phyloP scores from a whole-genome alignment of 2,113 vertebrate species.

The Mormyrus iriodes region DNA sequence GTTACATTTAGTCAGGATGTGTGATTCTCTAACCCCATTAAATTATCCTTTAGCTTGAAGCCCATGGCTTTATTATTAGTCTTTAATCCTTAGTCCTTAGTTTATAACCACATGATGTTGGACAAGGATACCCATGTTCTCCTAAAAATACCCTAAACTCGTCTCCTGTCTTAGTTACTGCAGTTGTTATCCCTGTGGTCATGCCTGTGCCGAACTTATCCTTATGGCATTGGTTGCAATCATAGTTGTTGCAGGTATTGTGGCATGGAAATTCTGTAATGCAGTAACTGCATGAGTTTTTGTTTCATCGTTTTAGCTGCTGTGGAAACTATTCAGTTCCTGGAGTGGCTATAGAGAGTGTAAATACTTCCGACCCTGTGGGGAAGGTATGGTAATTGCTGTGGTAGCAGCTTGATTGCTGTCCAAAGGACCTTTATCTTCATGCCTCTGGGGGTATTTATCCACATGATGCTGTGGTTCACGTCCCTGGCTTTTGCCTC shows the following conservation, averaged over 20 bases:
- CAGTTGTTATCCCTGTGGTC: not conserved
- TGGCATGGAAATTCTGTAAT: not conserved
- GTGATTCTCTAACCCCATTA: not conserved
- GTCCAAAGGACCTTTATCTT: conserved; percentile 51
- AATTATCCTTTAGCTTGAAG: not conserved
- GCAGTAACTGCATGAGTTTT: not conserved
- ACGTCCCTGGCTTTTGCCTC: conserved; percentile 37
- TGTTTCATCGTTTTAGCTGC: not conserved
- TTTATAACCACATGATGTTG: not conserved
- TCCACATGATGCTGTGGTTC: conserved; percentile 60
- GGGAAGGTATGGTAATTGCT: not conserved
- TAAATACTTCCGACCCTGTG: not conserved
- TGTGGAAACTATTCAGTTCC: not conserved
- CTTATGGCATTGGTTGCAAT: not conserved
- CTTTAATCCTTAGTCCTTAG: not conserved
- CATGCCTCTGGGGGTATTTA: conserved; percentile 52
- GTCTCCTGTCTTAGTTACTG: not conserved
- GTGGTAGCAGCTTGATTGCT: conserved; percentile 18
- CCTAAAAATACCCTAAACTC: not conserved
- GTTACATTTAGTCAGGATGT: not conserved
- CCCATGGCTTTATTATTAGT: not conserved
- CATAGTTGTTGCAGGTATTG: not conserved
- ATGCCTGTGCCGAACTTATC: not conserved
- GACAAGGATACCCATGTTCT: not conserved
- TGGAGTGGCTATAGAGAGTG: not conserved